Percentiles rank a stretch among this genome's conserved stretches.
These are phyloP conservation scores for Cephalotes varians DNA, from an alignment of 2,888 invertebrate species.

Conservation along the genomic window DNA sequence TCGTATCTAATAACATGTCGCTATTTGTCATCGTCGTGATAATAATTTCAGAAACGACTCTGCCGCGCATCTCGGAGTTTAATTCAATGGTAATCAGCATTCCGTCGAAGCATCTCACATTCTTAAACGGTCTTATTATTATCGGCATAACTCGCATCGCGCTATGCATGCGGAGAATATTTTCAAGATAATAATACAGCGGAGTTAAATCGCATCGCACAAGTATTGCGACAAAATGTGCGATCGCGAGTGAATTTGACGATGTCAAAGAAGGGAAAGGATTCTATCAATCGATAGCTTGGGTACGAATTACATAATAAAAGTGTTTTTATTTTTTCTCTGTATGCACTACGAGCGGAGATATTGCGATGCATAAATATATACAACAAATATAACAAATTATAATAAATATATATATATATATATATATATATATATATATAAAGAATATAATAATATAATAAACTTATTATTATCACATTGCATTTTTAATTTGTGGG, in stretches of 20 bases:
- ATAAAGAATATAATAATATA: neutral
- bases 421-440: too few relatives aligned
- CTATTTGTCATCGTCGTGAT: neutral
- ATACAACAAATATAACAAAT: neutral
- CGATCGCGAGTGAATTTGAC: slow-evolving; percentile 28
- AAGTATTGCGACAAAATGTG: slow-evolving; percentile 30
- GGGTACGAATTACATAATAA: too few relatives aligned
- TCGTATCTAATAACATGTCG: neutral
- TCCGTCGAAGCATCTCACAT: neutral
- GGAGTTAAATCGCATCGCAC: neutral
- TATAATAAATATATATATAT: too few relatives aligned
- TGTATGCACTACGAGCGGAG: too few relatives aligned
- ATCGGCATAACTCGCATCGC: slow-evolving; percentile 11
- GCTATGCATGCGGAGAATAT: slow-evolving; percentile 42
- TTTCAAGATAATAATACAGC: slow-evolving; percentile 57
- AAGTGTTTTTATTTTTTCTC: too few relatives aligned
- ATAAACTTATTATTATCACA: neutral
- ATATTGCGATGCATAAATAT: too few relatives aligned
- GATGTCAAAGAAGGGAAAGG: neutral
- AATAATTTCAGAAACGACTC: neutral
- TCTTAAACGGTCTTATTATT: slow-evolving; percentile 1
- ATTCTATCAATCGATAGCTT: too few relatives aligned
- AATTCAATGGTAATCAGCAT: slow-evolving; percentile 34
- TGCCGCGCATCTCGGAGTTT: neutral
- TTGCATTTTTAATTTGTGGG: neutral